Evolutionary conservation across 2,113 vertebrate species (phyloP).

Genomic region (Shinisaurus crocodilurus): DNA sequence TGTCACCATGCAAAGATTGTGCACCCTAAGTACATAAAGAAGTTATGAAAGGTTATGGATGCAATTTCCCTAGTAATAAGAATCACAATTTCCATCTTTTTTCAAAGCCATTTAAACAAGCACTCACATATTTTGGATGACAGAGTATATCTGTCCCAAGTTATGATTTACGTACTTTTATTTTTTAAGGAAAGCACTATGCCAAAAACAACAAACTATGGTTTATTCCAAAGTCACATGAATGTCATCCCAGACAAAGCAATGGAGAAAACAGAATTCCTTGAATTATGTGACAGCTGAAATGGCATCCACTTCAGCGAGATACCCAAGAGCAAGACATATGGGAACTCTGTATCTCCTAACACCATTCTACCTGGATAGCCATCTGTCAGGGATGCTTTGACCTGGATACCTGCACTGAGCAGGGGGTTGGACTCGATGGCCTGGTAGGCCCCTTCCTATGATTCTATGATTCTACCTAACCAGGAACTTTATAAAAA

Average conservation of each 20-base stretch:
- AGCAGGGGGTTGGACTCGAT: no score
- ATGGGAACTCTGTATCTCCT: neutral
- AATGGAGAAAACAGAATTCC: neutral
- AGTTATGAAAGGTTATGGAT: accelerated
- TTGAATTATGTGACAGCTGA: neutral
- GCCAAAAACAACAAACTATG: neutral
- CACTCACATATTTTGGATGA: neutral
- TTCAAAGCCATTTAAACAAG: neutral
- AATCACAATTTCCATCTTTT: neutral
- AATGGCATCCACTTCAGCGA: neutral
- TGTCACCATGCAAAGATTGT: conserved; percentile 94
- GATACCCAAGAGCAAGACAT: neutral
- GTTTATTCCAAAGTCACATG: neutral
- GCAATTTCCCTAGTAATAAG: neutral
- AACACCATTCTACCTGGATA: neutral
- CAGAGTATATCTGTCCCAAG: neutral
- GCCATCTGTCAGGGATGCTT: no score
- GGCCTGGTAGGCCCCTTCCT: no score
- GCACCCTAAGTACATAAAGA: conserved; percentile 79
- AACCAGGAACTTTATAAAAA: neutral
- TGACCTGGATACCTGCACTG: no score
- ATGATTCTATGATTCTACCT: no score
- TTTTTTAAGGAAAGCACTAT: neutral
- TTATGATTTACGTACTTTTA: neutral
- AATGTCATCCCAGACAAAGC: neutral